Evolutionary conservation across 1,140 invertebrate species (phyloP), one percentile per base, ranked within the genome.

Genomic region (Prorops nasuta): DNA sequence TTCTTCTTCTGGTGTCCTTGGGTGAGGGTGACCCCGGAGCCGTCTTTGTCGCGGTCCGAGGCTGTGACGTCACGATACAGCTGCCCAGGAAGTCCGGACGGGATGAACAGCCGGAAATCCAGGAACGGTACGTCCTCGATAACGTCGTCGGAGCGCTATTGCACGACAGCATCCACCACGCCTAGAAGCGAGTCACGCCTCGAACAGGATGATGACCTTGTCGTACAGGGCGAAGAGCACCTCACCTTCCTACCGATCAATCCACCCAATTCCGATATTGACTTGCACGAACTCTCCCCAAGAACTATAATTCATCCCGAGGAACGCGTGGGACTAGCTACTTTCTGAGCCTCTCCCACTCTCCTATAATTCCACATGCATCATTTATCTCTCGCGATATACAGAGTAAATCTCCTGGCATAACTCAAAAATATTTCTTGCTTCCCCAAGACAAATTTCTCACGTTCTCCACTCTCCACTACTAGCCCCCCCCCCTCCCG

Each of bases 1-100:
- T 90, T 92, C 64, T 93, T 94, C 70, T 86, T 85, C 49, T 92
- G 88, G 74, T 88, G 90, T 63, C 87, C 87, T 1, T 88, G 84
- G 56, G 84, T 91, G 14, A 79, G 84, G 8, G 77, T 87, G 1
- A 82, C 81, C 18, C 81, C 84, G 1, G 83, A 84, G 57, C 83
- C 83, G 0, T 62, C 67, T 37, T 58, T 76, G 49, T 59, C 72
- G 40, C 56, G 80, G 71, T 75, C 74, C 54, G 85, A 87, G 54
- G 85, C 84, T 9, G 75, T 87, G 32, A 87, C 85, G 1, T 86
- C 84, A 36, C 76, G 86, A 10, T 85, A 87, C 61, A 86, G 84
- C 35, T 85, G 83, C 62, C 84, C 84, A 15, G 86, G 86, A 44
- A 88, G 85, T 19, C 86, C 87, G 9, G 85, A 88, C 66, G 68